Conservation (phyloP, 2,888 invertebrate genomes). For the Drosophila anomalata region DNA sequence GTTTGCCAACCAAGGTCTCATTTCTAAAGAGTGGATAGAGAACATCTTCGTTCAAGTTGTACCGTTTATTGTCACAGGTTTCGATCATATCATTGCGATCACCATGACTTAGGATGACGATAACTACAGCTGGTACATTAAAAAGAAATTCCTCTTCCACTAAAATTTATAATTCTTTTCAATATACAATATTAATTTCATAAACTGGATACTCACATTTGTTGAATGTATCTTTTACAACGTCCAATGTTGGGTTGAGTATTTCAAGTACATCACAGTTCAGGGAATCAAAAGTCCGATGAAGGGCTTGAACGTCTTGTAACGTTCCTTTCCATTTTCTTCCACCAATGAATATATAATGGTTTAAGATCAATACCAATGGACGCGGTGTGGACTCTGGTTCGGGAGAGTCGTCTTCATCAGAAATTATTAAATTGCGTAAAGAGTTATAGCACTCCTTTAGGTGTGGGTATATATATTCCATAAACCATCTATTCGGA, state of each 20-base stretch:
- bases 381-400: too few relatives aligned
- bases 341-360: background rate
- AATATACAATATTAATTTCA: too few relatives aligned
- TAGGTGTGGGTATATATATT: too few relatives aligned
- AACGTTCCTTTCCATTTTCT: background rate
- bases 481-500: too few relatives aligned
- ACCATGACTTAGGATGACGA: constrained; percentile 5
- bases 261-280: background rate
- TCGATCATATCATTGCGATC: background rate
- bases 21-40: background rate
- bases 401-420: too few relatives aligned
- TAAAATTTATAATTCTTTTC: too few relatives aligned
- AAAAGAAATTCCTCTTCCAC: too few relatives aligned
- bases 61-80: background rate
- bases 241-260: background rate
- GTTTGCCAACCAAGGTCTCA: background rate
- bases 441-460: too few relatives aligned
- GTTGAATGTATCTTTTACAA: background rate
- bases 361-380: background rate
- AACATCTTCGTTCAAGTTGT: constrained; percentile 1
- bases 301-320: background rate
- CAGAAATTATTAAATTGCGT: too few relatives aligned
- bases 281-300: background rate
- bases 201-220: background rate
- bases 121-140: background rate